Base-by-base conservation (phyloP, 2,797 vertebrate genomes). In the Pantherophis vulpinus region DNA sequence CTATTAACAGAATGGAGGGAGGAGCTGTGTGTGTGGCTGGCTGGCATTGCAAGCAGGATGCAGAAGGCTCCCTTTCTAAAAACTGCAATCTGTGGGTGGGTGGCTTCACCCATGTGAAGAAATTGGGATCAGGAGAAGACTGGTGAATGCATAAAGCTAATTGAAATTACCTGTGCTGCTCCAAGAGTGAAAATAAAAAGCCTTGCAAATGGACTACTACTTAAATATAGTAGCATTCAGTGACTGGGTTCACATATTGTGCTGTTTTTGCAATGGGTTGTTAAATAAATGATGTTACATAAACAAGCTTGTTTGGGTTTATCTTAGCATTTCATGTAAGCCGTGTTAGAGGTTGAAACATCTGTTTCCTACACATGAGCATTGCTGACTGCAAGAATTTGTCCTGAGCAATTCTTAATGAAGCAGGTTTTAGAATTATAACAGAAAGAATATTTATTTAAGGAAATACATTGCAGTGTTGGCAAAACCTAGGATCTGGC, bases 21-120 rank as follows among this genome's bases (percentile, higher is more conserved):
- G 90, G 86, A 74, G 47, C 56, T 25, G 37, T 37, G 61, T 37
- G 86, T 16, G 42, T 29, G 61, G 86, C 14, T 87, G 86, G 93
- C 90, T 93, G 86, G 74, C 90, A 63, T 93, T 93, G 56, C 70
- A 61, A 61, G 54, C 86, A 88, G 74, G 90, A 79, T 23, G 23
- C 88, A 92, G 92, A 90, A 91, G 90, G 93, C 59, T 86, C 79
- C 32, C 11, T 59, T 94, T 94, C 93, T 96, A 93, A 96, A 97
- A 97, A 95, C 95, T 96, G 95, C 95, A 95, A 91, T 90, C 94
- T 94, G 96, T 96, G 96, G 96, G 96, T 94, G 96, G 96, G 95
- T 93, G 56, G 90, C 91, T 90, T 66, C 61, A 93, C 91, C 95
- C 29, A 83, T 87, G 88, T 14, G 55, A 88, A 96, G 90, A 92